Conservation (phyloP, 2,113 vertebrate genomes). For the Myiopsitta monachus region DNA sequence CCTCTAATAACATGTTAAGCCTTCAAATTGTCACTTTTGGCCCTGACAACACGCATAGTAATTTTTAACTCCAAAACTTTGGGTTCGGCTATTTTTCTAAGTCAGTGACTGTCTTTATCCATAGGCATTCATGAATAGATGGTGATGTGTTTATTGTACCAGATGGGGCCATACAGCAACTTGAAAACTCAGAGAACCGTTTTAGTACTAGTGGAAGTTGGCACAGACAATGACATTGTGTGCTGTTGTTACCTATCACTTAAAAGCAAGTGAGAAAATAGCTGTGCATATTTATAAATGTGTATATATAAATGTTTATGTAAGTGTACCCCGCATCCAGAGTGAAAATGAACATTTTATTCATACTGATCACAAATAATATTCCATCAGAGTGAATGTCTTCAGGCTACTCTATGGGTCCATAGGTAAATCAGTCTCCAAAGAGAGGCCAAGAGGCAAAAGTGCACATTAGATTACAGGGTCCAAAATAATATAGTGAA, state of each 20-base stretch:
- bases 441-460: not conserved
- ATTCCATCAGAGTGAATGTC: not conserved
- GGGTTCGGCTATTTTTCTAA: not conserved
- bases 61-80: not conserved
- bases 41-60: not conserved
- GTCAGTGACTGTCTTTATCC: not conserved
- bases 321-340: not conserved
- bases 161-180: not conserved
- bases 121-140: not conserved
- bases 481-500: not conserved
- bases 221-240: rapidly evolving
- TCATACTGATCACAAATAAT: not conserved
- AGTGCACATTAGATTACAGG: not conserved
- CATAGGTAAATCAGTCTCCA: not conserved
- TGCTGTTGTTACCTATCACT: not conserved
- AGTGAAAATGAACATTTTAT: not conserved
- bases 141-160: not conserved
- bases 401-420: not conserved
- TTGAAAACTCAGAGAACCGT: not conserved
- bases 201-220: not conserved
- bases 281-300: not conserved
- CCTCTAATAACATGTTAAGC: not conserved
- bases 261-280: not conserved
- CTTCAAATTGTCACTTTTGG: not conserved
- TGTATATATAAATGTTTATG: not conserved